A percentile compares a stretch with the other conserved stretches of the same genome.
Evolutionary conservation across 2,888 invertebrate species (phyloP).

Genomic region (Drosophila monieri): DNA sequence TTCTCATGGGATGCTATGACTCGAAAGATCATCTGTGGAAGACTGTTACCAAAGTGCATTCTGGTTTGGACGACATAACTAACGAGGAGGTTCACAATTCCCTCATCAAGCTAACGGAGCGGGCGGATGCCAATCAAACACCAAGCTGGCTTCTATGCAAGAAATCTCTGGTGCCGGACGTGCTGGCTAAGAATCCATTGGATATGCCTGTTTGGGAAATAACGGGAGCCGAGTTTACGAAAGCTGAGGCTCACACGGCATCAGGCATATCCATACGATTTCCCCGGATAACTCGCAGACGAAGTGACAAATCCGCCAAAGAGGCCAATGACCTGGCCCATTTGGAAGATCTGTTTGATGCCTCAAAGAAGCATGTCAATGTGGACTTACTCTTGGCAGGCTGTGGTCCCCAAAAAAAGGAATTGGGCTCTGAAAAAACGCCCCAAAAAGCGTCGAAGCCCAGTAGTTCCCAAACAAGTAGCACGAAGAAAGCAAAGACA

Average conservation of each 20-base stretch:
- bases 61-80: slow-evolving; percentile 94
- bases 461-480: slow-evolving; percentile 19
- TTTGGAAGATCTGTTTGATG: slow-evolving; percentile 88
- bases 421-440: slow-evolving; percentile 58
- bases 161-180: slow-evolving; percentile 94
- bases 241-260: slow-evolving; percentile 94
- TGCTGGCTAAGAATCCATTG: slow-evolving; percentile 92
- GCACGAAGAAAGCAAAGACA: slow-evolving; percentile 48
- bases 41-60: slow-evolving; percentile 96
- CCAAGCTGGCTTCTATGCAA: slow-evolving; percentile 93
- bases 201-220: slow-evolving; percentile 97
- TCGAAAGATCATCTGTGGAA: slow-evolving; percentile 88
- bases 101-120: slow-evolving; percentile 87
- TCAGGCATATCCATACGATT: slow-evolving; percentile 97
- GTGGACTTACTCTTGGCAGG: slow-evolving; percentile 80
- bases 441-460: not conserved
- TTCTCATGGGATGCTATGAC: slow-evolving; percentile 96
- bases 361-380: slow-evolving; percentile 85
- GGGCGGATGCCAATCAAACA: slow-evolving; percentile 89
- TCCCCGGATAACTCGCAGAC: slow-evolving; percentile 92
- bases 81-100: slow-evolving; percentile 89
- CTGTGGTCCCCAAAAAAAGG: slow-evolving; percentile 50
- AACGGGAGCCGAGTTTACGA: slow-evolving; percentile 91
- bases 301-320: slow-evolving; percentile 93
- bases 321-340: slow-evolving; percentile 92